Conservation (phyloP, 2,888 invertebrate genomes). For the Amiota mariae region DNA sequence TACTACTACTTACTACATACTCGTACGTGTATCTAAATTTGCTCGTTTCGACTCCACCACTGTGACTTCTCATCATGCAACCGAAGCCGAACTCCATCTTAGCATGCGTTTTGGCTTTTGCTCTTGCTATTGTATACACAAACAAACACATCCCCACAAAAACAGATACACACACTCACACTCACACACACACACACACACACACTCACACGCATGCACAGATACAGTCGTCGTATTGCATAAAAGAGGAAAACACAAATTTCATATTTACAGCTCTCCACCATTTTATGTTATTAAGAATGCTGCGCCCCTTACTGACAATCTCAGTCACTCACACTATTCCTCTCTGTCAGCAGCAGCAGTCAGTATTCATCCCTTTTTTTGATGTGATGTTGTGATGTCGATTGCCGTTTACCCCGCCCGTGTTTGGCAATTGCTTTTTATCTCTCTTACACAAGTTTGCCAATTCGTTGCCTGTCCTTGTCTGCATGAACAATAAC, state of each 20-base stretch:
- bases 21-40: conserved; percentile 47
- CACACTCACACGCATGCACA: no score
- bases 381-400: conserved; percentile 40
- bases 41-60: conserved; percentile 31
- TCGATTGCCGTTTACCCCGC: conserved; percentile 50
- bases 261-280: conserved; percentile 66
- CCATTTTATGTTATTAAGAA: conserved; percentile 61
- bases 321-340: background rate
- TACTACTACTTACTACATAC: conserved; percentile 46
- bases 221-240: conserved; percentile 40
- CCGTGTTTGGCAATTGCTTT: background rate
- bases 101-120: conserved; percentile 60
- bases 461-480: conserved; percentile 42
- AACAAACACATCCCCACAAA: background rate
- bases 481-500: conserved; percentile 53
- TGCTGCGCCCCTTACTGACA: conserved; percentile 11
- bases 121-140: conserved; percentile 35
- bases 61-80: background rate
- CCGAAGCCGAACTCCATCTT: background rate
- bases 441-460: background rate
- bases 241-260: conserved; percentile 63
- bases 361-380: conserved; percentile 35
- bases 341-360: conserved; percentile 23
- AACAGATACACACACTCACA: background rate
- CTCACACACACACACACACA: conserved; percentile 26